Evolutionary conservation across 2,888 invertebrate species (phyloP).

Genomic region (Nineta flava): DNA sequence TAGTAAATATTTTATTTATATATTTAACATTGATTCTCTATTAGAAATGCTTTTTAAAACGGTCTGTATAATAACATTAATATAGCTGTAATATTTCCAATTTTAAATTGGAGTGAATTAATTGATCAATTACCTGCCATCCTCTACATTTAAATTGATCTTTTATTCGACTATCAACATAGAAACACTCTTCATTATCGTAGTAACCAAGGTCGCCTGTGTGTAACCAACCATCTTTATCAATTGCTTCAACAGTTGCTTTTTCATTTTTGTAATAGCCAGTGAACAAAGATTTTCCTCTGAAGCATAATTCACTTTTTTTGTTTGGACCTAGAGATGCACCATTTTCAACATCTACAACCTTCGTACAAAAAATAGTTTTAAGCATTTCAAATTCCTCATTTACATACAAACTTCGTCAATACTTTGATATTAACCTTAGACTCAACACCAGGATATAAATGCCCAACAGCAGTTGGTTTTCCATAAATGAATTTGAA

Average conservation of each 20-base stretch:
- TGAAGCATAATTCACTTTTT: constrained; percentile 1
- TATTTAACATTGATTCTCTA: too few species aligned
- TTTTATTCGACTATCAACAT: constrained; percentile 33
- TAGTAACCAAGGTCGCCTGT: constrained; percentile 36
- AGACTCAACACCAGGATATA: not conserved
- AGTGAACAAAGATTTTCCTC: constrained; percentile 14
- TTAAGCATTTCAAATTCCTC: not conserved
- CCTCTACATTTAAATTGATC: constrained; percentile 33
- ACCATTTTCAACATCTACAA: not conserved
- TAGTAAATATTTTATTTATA: too few species aligned
- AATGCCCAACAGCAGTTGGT: not conserved
- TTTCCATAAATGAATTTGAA: not conserved
- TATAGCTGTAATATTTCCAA: too few species aligned
- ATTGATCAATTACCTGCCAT: constrained; percentile 20
- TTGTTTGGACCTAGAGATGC: not conserved
- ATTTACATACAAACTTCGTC: too few species aligned
- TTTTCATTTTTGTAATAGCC: constrained; percentile 30
- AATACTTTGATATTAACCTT: too few species aligned
- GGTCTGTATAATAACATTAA: too few species aligned
- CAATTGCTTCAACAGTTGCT: constrained; percentile 28
- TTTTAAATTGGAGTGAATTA: too few species aligned
- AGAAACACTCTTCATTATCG: constrained; percentile 31
- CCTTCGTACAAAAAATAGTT: too few species aligned
- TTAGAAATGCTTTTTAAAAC: too few species aligned
- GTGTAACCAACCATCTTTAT: constrained; percentile 31